Conservation (phyloP, 2,797 vertebrate species). For the Lepus townsendii region DNA sequence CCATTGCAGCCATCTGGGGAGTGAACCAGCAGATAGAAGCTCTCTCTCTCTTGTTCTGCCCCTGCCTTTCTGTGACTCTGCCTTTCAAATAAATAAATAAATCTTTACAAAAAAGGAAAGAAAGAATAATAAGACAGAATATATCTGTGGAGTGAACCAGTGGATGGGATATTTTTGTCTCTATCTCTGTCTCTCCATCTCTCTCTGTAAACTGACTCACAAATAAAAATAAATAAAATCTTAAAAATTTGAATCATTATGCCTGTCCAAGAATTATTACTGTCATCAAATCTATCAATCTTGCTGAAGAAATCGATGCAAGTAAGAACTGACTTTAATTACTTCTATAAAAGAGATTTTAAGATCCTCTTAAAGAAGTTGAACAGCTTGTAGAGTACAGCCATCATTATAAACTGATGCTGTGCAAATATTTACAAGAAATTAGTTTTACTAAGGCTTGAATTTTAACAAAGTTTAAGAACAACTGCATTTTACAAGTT, state of each 20-base stretch:
- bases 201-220: too few species aligned
- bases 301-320: slow-evolving; percentile 48
- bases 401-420: not conserved
- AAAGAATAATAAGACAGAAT: too few species aligned
- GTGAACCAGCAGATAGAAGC: too few species aligned
- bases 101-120: too few species aligned
- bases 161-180: too few species aligned
- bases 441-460: not conserved
- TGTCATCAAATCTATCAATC: slow-evolving; percentile 61
- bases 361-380: slow-evolving; percentile 55
- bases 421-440: slow-evolving; percentile 20
- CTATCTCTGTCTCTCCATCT: too few species aligned
- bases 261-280: slow-evolving; percentile 21
- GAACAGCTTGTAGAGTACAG: not conserved
- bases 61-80: too few species aligned
- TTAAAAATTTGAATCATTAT: not conserved
- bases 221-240: too few species aligned
- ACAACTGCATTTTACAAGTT: not conserved
- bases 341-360: not conserved
- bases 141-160: too few species aligned
- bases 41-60: too few species aligned
- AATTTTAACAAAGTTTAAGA: slow-evolving; percentile 27
- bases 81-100: too few species aligned
- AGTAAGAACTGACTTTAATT: slow-evolving; percentile 60
- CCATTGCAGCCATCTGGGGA: too few species aligned